Percentiles rank a stretch among this genome's conserved stretches.
Evolutionary conservation across 2,888 invertebrate genomes (phyloP).

Genomic region (Stenodera caucasica): DNA sequence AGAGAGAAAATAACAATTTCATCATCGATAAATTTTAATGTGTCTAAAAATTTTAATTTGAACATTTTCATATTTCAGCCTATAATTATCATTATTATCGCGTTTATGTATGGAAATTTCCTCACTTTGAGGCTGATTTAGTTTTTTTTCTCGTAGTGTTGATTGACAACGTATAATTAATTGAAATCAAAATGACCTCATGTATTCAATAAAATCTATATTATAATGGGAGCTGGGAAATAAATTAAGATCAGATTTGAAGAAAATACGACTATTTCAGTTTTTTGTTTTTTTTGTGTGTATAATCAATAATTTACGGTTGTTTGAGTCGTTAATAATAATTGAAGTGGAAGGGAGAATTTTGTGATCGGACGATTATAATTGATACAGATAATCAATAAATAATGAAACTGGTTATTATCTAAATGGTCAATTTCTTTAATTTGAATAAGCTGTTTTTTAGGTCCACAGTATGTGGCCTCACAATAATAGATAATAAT

Average conservation of each 20-base stretch:
- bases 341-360: constrained; percentile 15
- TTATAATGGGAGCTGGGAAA: too few species aligned
- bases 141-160: not conserved
- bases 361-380: constrained; percentile 19
- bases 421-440: constrained; percentile 43
- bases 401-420: constrained; percentile 40
- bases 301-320: not conserved
- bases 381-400: constrained; percentile 31
- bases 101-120: not conserved
- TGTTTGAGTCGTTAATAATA: not conserved
- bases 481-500: too few species aligned
- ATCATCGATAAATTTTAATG: not conserved
- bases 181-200: not conserved
- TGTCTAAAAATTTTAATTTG: not conserved
- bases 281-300: too few species aligned
- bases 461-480: constrained; percentile 39
- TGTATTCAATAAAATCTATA: too few species aligned
- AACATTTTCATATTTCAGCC: not conserved
- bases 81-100: constrained; percentile 3
- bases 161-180: constrained; percentile 6
- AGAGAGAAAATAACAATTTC: not conserved
- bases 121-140: not conserved
- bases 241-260: too few species aligned
- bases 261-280: too few species aligned
- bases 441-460: constrained; percentile 42